These are phyloP conservation scores for Paratrypauchen microcephalus DNA, from an alignment of 2,797 vertebrate genomes.

Conservation along the genomic window DNA sequence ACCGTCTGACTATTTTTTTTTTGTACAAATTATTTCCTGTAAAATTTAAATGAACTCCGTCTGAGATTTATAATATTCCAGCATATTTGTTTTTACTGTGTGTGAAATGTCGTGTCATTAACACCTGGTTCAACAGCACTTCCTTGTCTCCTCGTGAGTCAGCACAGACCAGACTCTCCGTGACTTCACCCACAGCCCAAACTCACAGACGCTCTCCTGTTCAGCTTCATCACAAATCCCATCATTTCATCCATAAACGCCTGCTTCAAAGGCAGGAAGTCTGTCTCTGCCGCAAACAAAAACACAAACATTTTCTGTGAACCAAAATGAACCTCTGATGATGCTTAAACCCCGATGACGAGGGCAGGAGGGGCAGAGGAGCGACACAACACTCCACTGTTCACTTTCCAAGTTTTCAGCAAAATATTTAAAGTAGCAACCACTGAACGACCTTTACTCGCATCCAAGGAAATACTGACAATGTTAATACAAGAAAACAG, in stretches of 20 bases:
- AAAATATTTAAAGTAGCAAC: slow-evolving; percentile 15
- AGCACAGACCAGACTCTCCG: slow-evolving; percentile 22
- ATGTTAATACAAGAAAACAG: not conserved
- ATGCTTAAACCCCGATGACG: slow-evolving; percentile 17
- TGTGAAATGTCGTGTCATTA: not conserved
- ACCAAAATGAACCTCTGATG: slow-evolving; percentile 33
- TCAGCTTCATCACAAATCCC: slow-evolving; percentile 57
- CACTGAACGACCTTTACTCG: slow-evolving; percentile 14
- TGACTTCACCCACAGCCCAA: slow-evolving; percentile 26
- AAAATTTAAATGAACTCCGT: not conserved
- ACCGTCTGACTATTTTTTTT: too few relatives aligned
- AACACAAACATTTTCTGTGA: slow-evolving; percentile 42
- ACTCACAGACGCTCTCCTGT: slow-evolving; percentile 66
- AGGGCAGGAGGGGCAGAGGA: not conserved
- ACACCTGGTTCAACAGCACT: not conserved
- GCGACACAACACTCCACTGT: slow-evolving; percentile 6
- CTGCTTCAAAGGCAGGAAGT: slow-evolving; percentile 39
- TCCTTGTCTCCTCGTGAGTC: slow-evolving; percentile 1
- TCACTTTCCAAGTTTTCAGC: slow-evolving; percentile 28
- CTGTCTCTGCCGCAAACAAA: slow-evolving; percentile 54
- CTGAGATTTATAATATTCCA: not conserved
- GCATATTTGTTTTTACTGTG: not conserved
- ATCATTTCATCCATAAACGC: slow-evolving; percentile 47
- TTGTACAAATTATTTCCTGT: not conserved
- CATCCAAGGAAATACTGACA: slow-evolving; percentile 17